Evolutionary conservation across 2,888 invertebrate genomes (phyloP).

Genomic region (Ommatoiulus sabulosus): DNA sequence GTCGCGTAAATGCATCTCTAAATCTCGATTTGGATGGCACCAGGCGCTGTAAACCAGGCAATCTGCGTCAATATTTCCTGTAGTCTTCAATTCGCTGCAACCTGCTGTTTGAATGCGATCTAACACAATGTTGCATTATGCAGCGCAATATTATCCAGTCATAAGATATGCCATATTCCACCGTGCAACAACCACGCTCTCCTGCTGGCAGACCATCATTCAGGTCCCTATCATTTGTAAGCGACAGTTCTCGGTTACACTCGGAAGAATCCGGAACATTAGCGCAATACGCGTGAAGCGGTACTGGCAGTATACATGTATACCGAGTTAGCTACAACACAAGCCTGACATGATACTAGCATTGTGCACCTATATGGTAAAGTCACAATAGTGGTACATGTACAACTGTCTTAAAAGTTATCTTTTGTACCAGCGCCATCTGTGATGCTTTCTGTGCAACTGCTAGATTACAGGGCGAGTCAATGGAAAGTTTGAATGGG

Average conservation of each 20-base stretch:
- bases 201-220: conserved; percentile 32
- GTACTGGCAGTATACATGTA: too few relatives aligned
- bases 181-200: not conserved
- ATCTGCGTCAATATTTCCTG: conserved; percentile 43
- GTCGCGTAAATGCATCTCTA: conserved; percentile 44
- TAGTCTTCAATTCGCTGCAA: conserved; percentile 31
- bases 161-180: conserved; percentile 39
- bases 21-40: conserved; percentile 52
- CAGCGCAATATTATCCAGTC: conserved; percentile 35
- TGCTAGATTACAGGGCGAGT: too few relatives aligned
- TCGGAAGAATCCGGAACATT: not conserved
- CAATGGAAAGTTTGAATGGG: too few relatives aligned
- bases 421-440: too few relatives aligned
- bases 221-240: conserved; percentile 25
- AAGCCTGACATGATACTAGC: too few relatives aligned
- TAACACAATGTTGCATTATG: conserved; percentile 47
- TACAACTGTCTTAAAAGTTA: too few relatives aligned
- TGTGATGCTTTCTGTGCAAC: too few relatives aligned
- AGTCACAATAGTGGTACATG: too few relatives aligned
- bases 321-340: too few relatives aligned
- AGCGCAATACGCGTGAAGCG: not conserved
- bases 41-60: conserved; percentile 47
- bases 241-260: conserved; percentile 10
- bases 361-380: too few relatives aligned
- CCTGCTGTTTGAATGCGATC: conserved; percentile 50